Base-by-base conservation (phyloP, 2,113 vertebrate genomes). In the Aramus guarauna region DNA sequence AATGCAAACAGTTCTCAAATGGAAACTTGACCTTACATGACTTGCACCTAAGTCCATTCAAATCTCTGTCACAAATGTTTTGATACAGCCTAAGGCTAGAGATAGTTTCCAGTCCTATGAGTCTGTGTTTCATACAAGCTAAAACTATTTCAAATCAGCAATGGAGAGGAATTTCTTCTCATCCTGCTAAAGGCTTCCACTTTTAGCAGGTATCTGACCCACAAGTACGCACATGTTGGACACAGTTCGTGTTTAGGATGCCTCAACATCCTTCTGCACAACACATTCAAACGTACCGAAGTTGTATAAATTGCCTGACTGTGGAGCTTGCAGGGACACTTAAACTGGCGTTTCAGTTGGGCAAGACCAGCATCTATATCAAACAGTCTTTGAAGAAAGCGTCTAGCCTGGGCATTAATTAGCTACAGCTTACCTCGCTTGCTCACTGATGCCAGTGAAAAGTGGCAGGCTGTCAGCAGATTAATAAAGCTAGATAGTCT, bases 21-120 rank as follows among this genome's bases (percentile, higher is more conserved):
- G 77, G 86, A 86, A 96, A 69, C 77, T 90, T 94, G 96, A 95
- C 96, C 96, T 96, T 92, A 94, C 15, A 73, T 79, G 90, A 93
- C 96, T 97, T 76, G 90, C 74, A 96, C 95, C 94, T 94, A 95
- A 97, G 93, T 96, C 96, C 92, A 88, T 96, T 96, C 91, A 96
- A 90, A 97, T 97, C 75, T 97, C 93, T 93, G 85, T 96, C 94
- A 95, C 81, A 96, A 93, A 21, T 82, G 90, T 90, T 95, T 96
- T 95, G 93, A 96, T 95, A 78, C 60, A 91, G 87, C 96, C 96
- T 93, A 76, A 85, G 93, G 96, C 90, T 2, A 0, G 66, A 82
- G 62, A 93, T 88, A 68, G 92, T 96, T 95, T 96, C 87, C 92
- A 90, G 84, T 76, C 74, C 39, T 85, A 3, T 76, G 90, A 96